Percentiles rank a stretch among this genome's conserved stretches.
phyloP scores from a whole-genome alignment of 2,797 vertebrate species.

The Silurus lanzhouensis region DNA sequence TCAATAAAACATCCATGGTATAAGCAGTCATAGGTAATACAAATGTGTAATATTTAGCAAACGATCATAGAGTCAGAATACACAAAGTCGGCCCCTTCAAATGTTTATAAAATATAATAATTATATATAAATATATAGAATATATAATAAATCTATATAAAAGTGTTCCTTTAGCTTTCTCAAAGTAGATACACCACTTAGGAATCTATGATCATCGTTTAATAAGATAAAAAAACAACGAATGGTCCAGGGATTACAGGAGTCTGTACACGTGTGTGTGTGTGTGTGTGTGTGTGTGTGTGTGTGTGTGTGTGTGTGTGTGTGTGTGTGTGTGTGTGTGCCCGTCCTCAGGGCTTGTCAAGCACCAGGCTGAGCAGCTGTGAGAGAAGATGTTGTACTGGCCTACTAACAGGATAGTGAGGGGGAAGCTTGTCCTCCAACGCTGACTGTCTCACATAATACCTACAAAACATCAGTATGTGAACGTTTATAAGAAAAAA shows the following conservation, averaged over 20 bases:
- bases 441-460: constrained; percentile 70
- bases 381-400: constrained; percentile 65
- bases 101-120: no score
- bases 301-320: not conserved
- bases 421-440: constrained; percentile 69
- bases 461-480: constrained; percentile 64
- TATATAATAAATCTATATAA: not conserved
- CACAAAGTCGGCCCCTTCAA: not conserved
- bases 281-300: not conserved
- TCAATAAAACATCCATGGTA: not conserved
- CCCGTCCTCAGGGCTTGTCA: constrained; percentile 40
- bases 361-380: constrained; percentile 67
- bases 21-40: not conserved
- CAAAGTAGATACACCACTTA: not conserved
- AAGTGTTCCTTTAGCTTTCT: not conserved
- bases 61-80: not conserved
- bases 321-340: not conserved
- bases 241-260: not conserved
- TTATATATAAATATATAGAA: no score
- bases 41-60: not conserved
- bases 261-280: not conserved
- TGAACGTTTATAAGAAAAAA: not conserved
- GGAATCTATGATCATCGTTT: not conserved
- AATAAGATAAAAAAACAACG: not conserved
- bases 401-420: constrained; percentile 73